Conservation (phyloP, 2,888 invertebrate genomes). For the Pterostichus madidus region DNA sequence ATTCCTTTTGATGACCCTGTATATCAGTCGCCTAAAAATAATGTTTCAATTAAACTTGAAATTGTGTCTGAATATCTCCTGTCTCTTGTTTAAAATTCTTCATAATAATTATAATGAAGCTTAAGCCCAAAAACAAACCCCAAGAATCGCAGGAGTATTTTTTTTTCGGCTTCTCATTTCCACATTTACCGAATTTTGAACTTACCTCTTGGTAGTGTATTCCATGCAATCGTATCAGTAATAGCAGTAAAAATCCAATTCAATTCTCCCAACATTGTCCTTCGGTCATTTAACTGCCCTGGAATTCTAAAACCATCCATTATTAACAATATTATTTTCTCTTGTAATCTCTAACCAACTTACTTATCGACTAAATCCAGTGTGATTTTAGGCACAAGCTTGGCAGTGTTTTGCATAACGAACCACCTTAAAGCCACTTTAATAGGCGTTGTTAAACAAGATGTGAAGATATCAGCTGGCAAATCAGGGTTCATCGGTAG, state of each 20-base stretch:
- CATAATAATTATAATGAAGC: no score
- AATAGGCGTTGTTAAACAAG: conserved; percentile 98
- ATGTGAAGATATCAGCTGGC: conserved; percentile 98
- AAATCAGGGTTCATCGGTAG: conserved; percentile 98
- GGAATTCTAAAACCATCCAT: conserved; percentile 85
- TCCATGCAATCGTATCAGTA: conserved; percentile 99
- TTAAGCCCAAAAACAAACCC: no score
- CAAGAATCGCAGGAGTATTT: no score
- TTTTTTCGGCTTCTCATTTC: no score
- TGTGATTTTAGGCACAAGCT: conserved; percentile 89
- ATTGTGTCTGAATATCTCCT: no score
- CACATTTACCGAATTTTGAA: no score
- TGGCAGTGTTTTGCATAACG: conserved; percentile 90
- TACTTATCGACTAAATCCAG: conserved; percentile 95
- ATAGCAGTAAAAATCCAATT: conserved; percentile 99
- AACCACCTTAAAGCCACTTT: conserved; percentile 97
- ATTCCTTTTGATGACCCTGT: no score
- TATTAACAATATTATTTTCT: not conserved
- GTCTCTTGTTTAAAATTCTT: no score
- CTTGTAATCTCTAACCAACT: conserved; percentile 72
- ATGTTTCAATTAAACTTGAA: no score
- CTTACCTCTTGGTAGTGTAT: conserved; percentile 91
- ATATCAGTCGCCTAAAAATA: no score
- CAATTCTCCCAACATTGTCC: conserved; percentile 98
- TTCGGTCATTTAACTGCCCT: conserved; percentile 94